Percentiles rank a stretch among this genome's conserved stretches.
These are phyloP conservation scores for Astyanax mexicanus DNA, from an alignment of 2,797 vertebrate species.

Conservation along the genomic window DNA sequence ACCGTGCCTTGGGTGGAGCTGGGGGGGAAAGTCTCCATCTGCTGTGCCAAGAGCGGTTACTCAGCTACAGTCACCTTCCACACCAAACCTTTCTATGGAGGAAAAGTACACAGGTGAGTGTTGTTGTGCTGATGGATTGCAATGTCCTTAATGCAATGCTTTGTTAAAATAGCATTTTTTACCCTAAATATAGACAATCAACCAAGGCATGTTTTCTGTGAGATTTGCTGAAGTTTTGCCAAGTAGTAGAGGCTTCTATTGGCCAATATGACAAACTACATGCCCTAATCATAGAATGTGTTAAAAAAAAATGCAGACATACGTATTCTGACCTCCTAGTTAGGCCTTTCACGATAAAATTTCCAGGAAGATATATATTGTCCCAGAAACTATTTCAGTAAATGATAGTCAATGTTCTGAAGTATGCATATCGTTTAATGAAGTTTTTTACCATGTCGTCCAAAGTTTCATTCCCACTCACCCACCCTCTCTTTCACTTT, in stretches of 20 bases:
- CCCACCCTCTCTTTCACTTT: no score
- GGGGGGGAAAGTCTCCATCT: constrained; percentile 86
- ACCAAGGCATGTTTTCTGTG: not conserved
- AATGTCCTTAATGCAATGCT: not conserved
- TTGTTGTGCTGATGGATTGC: not conserved
- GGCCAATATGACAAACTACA: not conserved
- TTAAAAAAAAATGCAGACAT: no score
- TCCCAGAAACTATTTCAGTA: no score
- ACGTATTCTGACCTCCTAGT: no score
- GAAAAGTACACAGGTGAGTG: constrained; percentile 86
- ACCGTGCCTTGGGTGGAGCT: constrained; percentile 90
- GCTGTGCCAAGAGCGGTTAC: constrained; percentile 84
- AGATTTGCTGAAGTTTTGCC: not conserved
- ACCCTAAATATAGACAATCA: not conserved
- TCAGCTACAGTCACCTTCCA: constrained; percentile 85
- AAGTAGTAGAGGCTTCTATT: not conserved
- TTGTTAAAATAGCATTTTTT: not conserved
- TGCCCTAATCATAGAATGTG: no score
- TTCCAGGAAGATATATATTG: no score
- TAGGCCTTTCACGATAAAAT: no score
- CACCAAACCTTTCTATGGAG: constrained; percentile 89
- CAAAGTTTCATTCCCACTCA: no score
- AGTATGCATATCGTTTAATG: no score
- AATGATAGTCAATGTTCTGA: no score
- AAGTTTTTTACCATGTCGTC: no score